Conservation (phyloP, 2,113 vertebrate genomes). For the Numida meleagris region DNA sequence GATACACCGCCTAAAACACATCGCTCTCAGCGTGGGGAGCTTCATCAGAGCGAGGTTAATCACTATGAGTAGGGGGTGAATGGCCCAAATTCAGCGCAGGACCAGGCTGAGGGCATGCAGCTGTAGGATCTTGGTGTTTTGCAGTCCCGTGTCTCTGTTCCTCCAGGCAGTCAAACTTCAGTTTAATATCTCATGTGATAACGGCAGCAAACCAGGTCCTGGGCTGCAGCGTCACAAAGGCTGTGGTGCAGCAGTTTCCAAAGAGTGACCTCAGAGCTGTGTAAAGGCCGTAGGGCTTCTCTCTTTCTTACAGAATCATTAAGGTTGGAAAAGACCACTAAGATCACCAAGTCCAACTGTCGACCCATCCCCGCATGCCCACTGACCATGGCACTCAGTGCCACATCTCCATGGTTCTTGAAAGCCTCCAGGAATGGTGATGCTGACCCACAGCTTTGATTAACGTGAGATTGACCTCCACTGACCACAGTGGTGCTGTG, state of each 20-base stretch:
- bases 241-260: rapidly evolving
- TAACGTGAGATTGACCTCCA: rapidly evolving
- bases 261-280: rapidly evolving
- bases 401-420: too few species aligned
- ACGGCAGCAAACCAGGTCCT: not conserved
- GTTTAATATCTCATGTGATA: not conserved
- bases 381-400: too few species aligned
- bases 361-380: too few species aligned
- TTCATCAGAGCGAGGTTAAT: not conserved
- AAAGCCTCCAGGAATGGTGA: too few species aligned
- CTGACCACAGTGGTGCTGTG: not conserved
- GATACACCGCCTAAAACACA: rapidly evolving
- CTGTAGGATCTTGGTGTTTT: not conserved
- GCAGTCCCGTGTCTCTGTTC: rapidly evolving
- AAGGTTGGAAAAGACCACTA: too few species aligned
- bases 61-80: not conserved
- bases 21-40: too few species aligned
- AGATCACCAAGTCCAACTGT: too few species aligned
- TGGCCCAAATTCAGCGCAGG: rapidly evolving
- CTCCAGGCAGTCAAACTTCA: not conserved
- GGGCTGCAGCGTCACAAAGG: rapidly evolving
- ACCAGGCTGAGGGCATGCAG: rapidly evolving
- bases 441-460: not conserved
- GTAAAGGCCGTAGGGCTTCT: not conserved
- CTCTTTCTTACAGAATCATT: not conserved